Evolutionary conservation across 2,113 vertebrate genomes (phyloP).

Genomic region (Bombycilla garrulus): DNA sequence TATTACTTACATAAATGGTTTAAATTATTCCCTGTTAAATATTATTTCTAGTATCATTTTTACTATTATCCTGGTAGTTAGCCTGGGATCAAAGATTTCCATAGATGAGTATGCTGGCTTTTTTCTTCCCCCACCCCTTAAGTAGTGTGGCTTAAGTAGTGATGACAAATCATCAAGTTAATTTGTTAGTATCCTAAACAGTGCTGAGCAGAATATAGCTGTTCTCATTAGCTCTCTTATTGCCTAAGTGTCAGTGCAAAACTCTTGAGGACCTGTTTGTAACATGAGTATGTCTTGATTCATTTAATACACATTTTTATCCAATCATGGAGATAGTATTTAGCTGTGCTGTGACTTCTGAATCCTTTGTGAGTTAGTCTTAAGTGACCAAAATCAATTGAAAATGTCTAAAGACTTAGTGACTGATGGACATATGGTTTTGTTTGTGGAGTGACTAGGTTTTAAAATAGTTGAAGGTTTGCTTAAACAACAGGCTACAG

Average conservation of each 20-base stretch:
- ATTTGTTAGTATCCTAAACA: neutral
- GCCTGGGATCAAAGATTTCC: neutral
- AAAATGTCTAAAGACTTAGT: constrained; percentile 7
- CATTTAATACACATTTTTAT: constrained; percentile 30
- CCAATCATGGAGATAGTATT: neutral
- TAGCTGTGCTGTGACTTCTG: neutral
- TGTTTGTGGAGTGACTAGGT: neutral
- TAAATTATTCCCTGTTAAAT: neutral
- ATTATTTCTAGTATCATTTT: neutral
- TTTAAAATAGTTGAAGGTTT: constrained; percentile 19
- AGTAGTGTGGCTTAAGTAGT: neutral
- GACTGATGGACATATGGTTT: neutral
- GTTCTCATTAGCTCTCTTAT: constrained; percentile 11
- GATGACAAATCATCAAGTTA: neutral
- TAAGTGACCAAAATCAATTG: constrained; percentile 25
- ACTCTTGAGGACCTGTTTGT: neutral
- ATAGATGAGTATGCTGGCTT: neutral
- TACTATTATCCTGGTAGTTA: neutral
- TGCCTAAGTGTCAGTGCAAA: neutral
- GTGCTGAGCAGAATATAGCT: neutral
- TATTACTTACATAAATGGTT: neutral
- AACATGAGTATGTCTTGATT: neutral
- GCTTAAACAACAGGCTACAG: neutral
- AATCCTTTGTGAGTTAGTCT: constrained; percentile 11
- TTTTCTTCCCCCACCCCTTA: neutral